Base-by-base conservation (phyloP, 2,888 invertebrate species). In the Ophion costatus region DNA sequence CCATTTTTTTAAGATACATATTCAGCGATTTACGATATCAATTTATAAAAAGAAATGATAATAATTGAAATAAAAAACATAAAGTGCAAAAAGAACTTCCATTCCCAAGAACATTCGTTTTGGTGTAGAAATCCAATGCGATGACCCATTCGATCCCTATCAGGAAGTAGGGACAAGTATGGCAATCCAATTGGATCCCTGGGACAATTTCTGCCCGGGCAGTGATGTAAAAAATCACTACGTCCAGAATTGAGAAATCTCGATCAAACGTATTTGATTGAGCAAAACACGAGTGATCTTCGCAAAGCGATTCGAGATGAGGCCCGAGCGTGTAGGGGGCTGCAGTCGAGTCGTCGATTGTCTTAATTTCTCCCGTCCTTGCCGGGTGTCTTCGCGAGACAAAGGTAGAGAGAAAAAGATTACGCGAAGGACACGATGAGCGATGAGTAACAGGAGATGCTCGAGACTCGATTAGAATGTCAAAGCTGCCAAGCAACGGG, bases 391-490 rank as follows among this genome's bases (percentile, higher is more conserved):
- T 69, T 45, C n/a, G 29, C 20, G 29, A 14, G 22, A 61, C 64
- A 70, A 66, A 59, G 22, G 24, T 22, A 22, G 56, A 69, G 56
- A 66, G 70, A 69, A 64, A 83, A 80, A 80, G 80, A 85, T 86
- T 74, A 76, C 22, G 64, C 61, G 71, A 51, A 66, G 77, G 71
- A 79, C 45, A 78, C 80, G 75, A 84, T 71, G 85, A 85, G 84
- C 78, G 77, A 82, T 85, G 87, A 73, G 77, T 61, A 83, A 67
- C 76, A 78, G 61, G 81, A 82, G 67, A 74, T 75, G 64, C 63
- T 57, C 77, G 77, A 76, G 80, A 79, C 88, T 88, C 88, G 91
- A 92, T 92, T 92, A 90, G 90, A 92, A 92, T 91, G 92, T 92
- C 91, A 92, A 67, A 90, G 88, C 80, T 85, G 83, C 69, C 57